Percentiles rank a stretch among this genome's conserved stretches.
phyloP scores from a whole-genome alignment of 2,888 invertebrate species.

The Diaprepes abbreviatus region DNA sequence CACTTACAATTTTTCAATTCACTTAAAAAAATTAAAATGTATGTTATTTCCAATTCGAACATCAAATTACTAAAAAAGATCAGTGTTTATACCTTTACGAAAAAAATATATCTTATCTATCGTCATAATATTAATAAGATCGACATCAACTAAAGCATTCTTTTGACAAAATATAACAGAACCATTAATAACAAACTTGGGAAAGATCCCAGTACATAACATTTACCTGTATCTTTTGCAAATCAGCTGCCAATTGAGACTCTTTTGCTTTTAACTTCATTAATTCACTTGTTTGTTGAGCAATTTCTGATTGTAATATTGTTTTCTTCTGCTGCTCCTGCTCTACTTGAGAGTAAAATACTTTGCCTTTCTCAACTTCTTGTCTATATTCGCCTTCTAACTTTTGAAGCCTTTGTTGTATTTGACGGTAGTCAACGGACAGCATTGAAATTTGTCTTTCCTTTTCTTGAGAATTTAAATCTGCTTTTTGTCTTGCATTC shows the following conservation, averaged over 20 bases:
- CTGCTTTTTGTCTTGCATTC: conserved; percentile 86
- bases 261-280: conserved; percentile 80
- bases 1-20: too few relatives aligned
- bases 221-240: conserved; percentile 70
- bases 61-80: too few relatives aligned
- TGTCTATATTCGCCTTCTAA: conserved; percentile 93
- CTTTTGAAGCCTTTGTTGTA: conserved; percentile 90
- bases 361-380: conserved; percentile 88
- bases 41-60: too few relatives aligned
- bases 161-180: too few relatives aligned
- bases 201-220: neutral
- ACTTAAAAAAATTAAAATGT: too few relatives aligned
- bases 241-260: conserved; percentile 79
- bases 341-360: conserved; percentile 88
- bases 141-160: too few relatives aligned
- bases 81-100: too few relatives aligned
- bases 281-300: conserved; percentile 78
- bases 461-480: conserved; percentile 89
- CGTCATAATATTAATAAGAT: too few relatives aligned
- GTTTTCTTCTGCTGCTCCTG: conserved; percentile 91
- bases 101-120: too few relatives aligned
- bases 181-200: too few relatives aligned
- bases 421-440: conserved; percentile 94
- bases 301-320: conserved; percentile 85
- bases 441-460: conserved; percentile 96